These are phyloP conservation scores for Nysson spinosus DNA, from an alignment of 2,888 invertebrate species.

Conservation along the genomic window DNA sequence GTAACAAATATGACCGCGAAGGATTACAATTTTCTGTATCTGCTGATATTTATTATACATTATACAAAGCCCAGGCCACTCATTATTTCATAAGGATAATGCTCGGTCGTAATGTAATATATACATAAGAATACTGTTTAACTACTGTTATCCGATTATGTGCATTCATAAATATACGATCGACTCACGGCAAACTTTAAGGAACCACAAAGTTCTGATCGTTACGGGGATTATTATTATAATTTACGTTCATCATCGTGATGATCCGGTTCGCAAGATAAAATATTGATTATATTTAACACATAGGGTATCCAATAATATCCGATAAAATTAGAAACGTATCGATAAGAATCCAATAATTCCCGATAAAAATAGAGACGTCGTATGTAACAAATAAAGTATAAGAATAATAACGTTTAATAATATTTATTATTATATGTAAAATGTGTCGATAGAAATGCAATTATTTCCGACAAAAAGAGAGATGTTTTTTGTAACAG, in stretches of 20 bases:
- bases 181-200: slow-evolving; percentile 7
- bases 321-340: slow-evolving; percentile 65
- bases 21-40: slow-evolving; percentile 26
- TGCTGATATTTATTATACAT: slow-evolving; percentile 33
- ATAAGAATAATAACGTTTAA: too few relatives aligned
- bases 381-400: too few relatives aligned
- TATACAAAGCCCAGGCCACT: slow-evolving; percentile 4
- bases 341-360: too few relatives aligned
- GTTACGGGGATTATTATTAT: slow-evolving; percentile 33
- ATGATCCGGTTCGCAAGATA: slow-evolving; percentile 27
- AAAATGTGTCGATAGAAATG: too few relatives aligned
- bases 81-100: slow-evolving; percentile 26
- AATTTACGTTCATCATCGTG: slow-evolving; percentile 46
- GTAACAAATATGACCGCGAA: slow-evolving; percentile 3
- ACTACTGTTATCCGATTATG: slow-evolving; percentile 22
- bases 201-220: slow-evolving; percentile 35
- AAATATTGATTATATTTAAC: slow-evolving; percentile 35
- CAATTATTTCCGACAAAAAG: too few relatives aligned
- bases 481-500: too few relatives aligned
- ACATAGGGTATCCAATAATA: slow-evolving; percentile 63
- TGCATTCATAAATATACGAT: slow-evolving; percentile 33
- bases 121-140: slow-evolving; percentile 6
- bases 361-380: too few relatives aligned
- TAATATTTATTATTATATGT: too few relatives aligned
- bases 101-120: slow-evolving; percentile 6